Base-by-base conservation (phyloP, 2,888 invertebrate species). In the Agonopterix arenella region DNA sequence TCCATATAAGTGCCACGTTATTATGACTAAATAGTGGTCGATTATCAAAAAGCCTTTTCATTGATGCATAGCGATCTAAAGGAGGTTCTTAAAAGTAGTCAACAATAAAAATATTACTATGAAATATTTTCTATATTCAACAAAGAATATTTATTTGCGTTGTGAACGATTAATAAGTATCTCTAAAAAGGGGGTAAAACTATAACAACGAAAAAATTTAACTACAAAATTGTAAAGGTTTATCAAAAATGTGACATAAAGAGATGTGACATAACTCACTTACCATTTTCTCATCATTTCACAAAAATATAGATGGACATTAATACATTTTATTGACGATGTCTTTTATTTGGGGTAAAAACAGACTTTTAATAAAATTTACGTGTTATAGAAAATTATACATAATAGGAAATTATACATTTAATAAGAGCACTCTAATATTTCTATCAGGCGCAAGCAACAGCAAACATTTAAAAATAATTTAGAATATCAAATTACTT, bases 31-130 rank as follows among this genome's bases (percentile, higher is more conserved):
- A 71, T 68, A 73, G 70, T 76, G 76, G 76, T 77, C 76, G 66
- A 74, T 69, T 70, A 68, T 36, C 45, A 37, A 48, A 43, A 50
- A 51, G 48, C 48, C 41, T 49, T 49, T 63, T 28, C 28, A 28
- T 28, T 28, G 57, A 64, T 62, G 73, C 74, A 62, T 72, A 75
- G 77, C 80, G 63, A 61, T 72, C 70, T 75, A 80, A 70, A 65
- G 65, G 70, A 66, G 62, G 62, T 61, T 62, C 85, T 88, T 88
- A 88, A 65, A 86, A 88, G 88, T 88, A 88, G 88, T 85, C 78
- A 88, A 88, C 88, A 83, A 82, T 80, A 51, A 76, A 80, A 80
- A 79, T 74, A 75, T 73, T 72, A 74, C 74, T 79, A 80, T 71
- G 74, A 76, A 76, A 76, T 76, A 75, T 71, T 65, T 28, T 57